Percentiles rank a stretch among this genome's conserved stretches.
These are phyloP conservation scores for Coregonus suidteri DNA, from an alignment of 2,797 vertebrate species.

Conservation along the genomic window DNA sequence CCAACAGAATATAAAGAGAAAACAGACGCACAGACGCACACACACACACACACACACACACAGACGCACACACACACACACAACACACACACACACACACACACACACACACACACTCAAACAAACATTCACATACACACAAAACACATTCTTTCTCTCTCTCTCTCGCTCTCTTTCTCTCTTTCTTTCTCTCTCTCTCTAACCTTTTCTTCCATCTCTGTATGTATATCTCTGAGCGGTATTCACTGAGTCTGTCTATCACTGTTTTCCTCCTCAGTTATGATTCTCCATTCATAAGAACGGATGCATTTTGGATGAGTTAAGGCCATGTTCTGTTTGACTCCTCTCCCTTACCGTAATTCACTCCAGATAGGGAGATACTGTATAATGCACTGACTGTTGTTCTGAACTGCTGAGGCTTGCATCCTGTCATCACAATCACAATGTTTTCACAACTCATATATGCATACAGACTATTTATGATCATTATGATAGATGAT, in stretches of 20 bases:
- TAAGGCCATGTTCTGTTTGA: not conserved
- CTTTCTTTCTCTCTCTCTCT: conserved; percentile 4
- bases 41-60: no score
- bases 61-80: no score
- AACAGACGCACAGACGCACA: not conserved
- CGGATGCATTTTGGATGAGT: conserved; percentile 34
- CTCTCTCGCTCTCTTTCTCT: no score
- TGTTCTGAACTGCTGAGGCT: conserved; percentile 21
- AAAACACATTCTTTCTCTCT: no score
- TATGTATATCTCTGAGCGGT: conserved; percentile 27
- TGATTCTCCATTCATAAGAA: conserved; percentile 71
- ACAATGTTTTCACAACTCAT: not conserved
- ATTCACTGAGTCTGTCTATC: conserved; percentile 50
- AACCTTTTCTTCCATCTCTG: not conserved
- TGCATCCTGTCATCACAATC: conserved; percentile 29
- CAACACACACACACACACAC: no score
- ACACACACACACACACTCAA: no score
- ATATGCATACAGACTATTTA: not conserved
- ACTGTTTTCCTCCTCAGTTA: conserved; percentile 26
- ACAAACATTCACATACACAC: no score
- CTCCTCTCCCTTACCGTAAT: conserved; percentile 15
- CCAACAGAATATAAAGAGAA: conserved; percentile 45
- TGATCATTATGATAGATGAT: not conserved
- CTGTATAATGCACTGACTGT: conserved; percentile 25
- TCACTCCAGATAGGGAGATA: conserved; percentile 12